Base-by-base conservation (phyloP, 1,140 invertebrate species). In the Cotesia vestalis region DNA sequence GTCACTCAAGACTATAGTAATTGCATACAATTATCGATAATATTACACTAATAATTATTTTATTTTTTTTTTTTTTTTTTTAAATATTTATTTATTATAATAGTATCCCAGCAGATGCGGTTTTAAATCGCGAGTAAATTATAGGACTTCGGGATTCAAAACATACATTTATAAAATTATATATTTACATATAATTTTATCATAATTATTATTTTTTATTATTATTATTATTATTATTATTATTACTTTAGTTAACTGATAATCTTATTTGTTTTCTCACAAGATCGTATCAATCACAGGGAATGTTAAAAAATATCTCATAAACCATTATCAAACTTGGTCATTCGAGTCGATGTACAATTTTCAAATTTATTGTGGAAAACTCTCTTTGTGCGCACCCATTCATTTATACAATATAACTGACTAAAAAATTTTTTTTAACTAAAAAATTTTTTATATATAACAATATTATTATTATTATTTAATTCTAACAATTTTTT, bases 81-180 rank as follows among this genome's bases (percentile, higher is more conserved):
- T 70, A 73, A 73, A 73, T 59, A 35, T 68, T 51, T 60, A n/a
- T 69, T 12, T 46, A 46, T 59, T 40, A 40, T 36, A 66, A 66
- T 36, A 55, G 36, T 57, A 52, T 61, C 40, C 59, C 68, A 69
- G 68, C 20, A 14, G 68, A 57, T 69, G 35, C n/a, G 14, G 36
- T 51, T 27, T 51, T 40, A 9, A 38, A 20, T 52, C 60, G 60
- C 38, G 35, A 57, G 53, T 69, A 59, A 38, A 69, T 59, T 59
- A 40, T 40, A 69, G 55, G 66, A 34, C 66, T 66, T 73, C 34
- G 27, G 11, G 55, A 27, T 57, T 63, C 14, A 38, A 71, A 63
- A 38, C 40, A 46, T 51, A 20, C 27, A 27, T 27, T 27, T 67
- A 35, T 55, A 57, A 17, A 51, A 36, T 17, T 35, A 27, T 11